Evolutionary conservation across 2,888 invertebrate genomes (phyloP).

Genomic region (Neoaliturus tenellus): DNA sequence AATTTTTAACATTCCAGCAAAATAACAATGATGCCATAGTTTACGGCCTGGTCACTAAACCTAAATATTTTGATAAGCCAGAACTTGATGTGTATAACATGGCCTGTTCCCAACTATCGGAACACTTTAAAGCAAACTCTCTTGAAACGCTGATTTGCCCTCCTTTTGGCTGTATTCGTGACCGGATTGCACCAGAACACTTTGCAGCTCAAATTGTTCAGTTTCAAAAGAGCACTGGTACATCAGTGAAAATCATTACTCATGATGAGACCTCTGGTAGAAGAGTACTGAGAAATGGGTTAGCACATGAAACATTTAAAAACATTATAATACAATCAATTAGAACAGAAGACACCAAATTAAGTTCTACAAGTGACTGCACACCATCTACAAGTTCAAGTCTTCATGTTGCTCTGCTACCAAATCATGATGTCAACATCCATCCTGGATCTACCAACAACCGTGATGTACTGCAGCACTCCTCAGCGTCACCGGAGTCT

Average conservation of each 20-base stretch:
- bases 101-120: background rate
- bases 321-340: background rate
- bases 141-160: background rate
- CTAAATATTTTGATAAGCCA: background rate
- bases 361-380: background rate
- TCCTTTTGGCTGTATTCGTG: conserved; percentile 15
- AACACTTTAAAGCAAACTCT: background rate
- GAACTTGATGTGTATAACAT: background rate
- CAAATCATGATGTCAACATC: background rate
- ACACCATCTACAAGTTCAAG: background rate
- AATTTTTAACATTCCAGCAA: background rate
- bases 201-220: conserved; percentile 16
- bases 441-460: background rate
- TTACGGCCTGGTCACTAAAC: conserved; percentile 12
- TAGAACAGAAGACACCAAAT: background rate
- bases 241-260: background rate
- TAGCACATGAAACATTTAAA: background rate
- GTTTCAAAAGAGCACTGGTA: conserved; percentile 1
- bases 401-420: background rate
- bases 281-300: background rate
- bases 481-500: background rate
- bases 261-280: background rate
- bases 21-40: background rate
- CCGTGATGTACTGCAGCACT: background rate
- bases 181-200: background rate